Base-by-base conservation (phyloP, 2,888 invertebrate species). In the Amorpha juglandis region DNA sequence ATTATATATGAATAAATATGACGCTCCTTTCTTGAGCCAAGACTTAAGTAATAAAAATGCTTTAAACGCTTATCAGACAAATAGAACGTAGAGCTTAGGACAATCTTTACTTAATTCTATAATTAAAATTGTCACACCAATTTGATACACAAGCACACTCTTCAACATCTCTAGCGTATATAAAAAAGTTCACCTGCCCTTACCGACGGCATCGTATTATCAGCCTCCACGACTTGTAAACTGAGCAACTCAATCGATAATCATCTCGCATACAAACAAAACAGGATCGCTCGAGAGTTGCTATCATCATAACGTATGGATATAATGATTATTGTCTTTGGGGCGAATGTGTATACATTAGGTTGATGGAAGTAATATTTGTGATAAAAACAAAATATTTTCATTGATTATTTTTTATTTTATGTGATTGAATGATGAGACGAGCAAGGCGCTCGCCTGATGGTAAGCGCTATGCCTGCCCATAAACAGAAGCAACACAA, bases 171-270 rank as follows among this genome's bases (percentile, higher is more conserved):
- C 79, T 75, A 65, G 66, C 65, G 27, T 47, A 66, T 52, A 63
- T 47, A 63, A 63, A 63, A 19, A 21, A 62, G 62, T 50, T 35
- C 72, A 88, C 87, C 89, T 89, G 89, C 82, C 79, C 78, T 68
- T 74, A 75, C 63, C 73, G 78, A 75, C 77, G 77, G 83, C 81
- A 84, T 88, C 89, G 79, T 82, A 89, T 90, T 90, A 91, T 90
- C 89, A 88, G 81, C 74, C 87, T 86, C 84, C 88, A 84, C 87
- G 83, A 88, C 87, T 90, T 91, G 91, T 91, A 90, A 92, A 90
- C 89, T 88, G 91, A 91, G 89, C 83, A 84, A 78, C 87, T 79
- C 88, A 91, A 91, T 92, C 91, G 91, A 92, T 92, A 91, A 89
- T 89, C 90, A 90, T 90, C 87, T 86, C 77, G 77, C 73, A 79